Evolutionary conservation across 2,797 vertebrate species (phyloP), one percentile per base, ranked within the genome.

Genomic region (Ciconia nigra): DNA sequence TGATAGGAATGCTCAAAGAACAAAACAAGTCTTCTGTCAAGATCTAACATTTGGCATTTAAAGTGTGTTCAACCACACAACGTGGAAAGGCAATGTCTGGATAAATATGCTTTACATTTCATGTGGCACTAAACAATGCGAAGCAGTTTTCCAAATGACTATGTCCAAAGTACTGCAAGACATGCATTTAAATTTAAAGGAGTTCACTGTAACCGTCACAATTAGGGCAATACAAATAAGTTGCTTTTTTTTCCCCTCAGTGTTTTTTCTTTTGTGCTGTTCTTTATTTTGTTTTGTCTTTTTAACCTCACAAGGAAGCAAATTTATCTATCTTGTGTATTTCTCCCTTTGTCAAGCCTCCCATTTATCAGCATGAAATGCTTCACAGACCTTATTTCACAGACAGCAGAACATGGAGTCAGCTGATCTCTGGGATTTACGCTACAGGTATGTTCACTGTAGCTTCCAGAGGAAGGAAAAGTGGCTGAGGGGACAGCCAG

Each of bases 201-300:
- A 62, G 3, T 4, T 84, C 19, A 62, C 8, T 46, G n/a, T 54
- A 66, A 79, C 18, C 31, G 69, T 84, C 47, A 58, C 10, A 79
- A 22, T 15, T 72, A 61, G 35, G 26, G 58, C 21, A 71, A 67
- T 14, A 44, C 6, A 62, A 67, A 65, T 47, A 1, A 63, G 5
- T 33, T 54, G 6, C 2, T 3, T 19, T 39, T 41, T 85, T 49
- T 3, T 57, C 3, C 6, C 12, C 5, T 3, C 10, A 3, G 0
- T 46, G 1, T 42, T 33, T 58, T 61, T 80, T 29, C 1, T 55
- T 83, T 55, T 55, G 2, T 63, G 8, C 1, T 67, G 3, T 29
- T 73, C 8, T 83, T 69, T n/a, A 18, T 18, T 67, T 42, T 51
- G 3, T 49, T 61, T 89, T 25, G 2, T 39, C 29, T 51, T 39